phyloP scores from a whole-genome alignment of 2,797 vertebrate genomes.

The Gallinago nigripennis region DNA sequence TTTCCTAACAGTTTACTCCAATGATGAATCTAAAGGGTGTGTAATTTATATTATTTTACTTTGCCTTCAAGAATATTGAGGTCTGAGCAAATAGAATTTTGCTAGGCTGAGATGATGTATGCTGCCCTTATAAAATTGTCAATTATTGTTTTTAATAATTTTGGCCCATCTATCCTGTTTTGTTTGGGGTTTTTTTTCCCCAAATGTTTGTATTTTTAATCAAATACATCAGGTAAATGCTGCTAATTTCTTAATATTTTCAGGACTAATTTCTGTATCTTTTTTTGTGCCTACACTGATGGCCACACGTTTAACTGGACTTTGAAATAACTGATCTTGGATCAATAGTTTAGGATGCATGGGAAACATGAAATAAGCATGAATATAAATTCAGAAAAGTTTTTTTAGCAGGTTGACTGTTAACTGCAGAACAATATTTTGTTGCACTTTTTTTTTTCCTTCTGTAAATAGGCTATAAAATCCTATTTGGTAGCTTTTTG shows the following conservation, averaged over 20 bases:
- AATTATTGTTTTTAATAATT: neutral
- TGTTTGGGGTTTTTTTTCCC: neutral
- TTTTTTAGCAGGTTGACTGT: neutral
- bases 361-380: neutral
- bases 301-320: neutral
- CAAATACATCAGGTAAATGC: neutral
- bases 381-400: neutral
- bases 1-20: neutral
- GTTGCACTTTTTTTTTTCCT: neutral
- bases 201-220: neutral
- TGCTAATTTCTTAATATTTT: neutral
- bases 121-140: neutral
- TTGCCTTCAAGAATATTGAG: neutral
- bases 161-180: neutral
- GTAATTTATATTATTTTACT: neutral
- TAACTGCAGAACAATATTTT: neutral
- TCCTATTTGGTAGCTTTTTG: neutral
- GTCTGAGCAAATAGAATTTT: neutral
- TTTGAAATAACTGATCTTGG: neutral
- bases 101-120: neutral
- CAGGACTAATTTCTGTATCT: neutral
- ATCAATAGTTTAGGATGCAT: neutral
- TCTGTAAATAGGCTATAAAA: neutral
- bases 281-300: neutral
- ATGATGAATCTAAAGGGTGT: neutral